Base-by-base conservation (phyloP, 1,140 invertebrate genomes). In the Eciton burchellii region DNA sequence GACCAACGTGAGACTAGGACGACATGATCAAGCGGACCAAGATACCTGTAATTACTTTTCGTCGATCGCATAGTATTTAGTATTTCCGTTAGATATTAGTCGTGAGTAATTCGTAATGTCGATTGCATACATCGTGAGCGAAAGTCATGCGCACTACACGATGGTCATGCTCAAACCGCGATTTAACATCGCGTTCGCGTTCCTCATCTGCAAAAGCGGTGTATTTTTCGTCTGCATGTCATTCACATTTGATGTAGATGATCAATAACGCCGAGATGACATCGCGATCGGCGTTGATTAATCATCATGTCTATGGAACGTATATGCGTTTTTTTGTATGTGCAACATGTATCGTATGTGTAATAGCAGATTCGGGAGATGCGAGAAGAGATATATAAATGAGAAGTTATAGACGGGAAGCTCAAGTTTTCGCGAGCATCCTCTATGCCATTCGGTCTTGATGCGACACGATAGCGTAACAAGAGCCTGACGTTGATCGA, bases 51-150 rank as follows among this genome's bases (percentile, higher is more conserved):
- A 62, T 74, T 49, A 74, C 57, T 74, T 74, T 57, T 74, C 43
- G 72, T 74, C 57, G 72, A 74, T 19, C 62, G 41, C n/a, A 57
- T 74, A 74, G 72, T 43, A 74, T 74, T 74, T 74, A 74, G 72
- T 6, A 6, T 47, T 74, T 74, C 29, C 43, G 3, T 74, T 74
- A 74, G 62, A 57, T 74, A 74, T 35, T 74, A 74, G 43, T 74
- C 45, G 57, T 35, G 43, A 43, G 41, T 41, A 49, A 43, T 19
- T 19, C 26, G n/a, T 47, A 21, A 74, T 56, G 71, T 24, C 71
- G 72, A 74, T 74, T 62, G 43, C 26, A 74, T 11, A 57, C 26
- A 56, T 45, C 60, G 19, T 62, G 19, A 74, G 71, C 56, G 71
- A 60, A 72, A 72, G 70, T 72, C 70, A 72, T 52, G 56, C 72